phyloP scores from a whole-genome alignment of 2,797 vertebrate genomes.

The Danio aesculapii region DNA sequence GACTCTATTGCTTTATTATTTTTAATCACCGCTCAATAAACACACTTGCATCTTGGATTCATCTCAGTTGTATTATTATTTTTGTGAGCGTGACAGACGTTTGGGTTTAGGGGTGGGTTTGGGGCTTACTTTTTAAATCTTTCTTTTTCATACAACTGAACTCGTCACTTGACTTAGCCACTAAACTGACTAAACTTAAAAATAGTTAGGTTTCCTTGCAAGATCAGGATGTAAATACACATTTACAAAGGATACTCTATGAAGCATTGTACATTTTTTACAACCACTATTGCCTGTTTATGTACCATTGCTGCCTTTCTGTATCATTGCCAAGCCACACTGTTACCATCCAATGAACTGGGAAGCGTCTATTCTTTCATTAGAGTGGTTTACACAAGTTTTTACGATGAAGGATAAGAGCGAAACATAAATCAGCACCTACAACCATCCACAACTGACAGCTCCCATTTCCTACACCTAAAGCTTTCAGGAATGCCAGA shows the following conservation, averaged over 20 bases:
- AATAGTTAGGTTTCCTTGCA: background rate
- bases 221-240: background rate
- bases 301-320: background rate
- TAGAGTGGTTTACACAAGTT: constrained; percentile 38
- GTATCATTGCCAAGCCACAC: constrained; percentile 17
- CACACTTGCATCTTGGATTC: no score
- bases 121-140: no score
- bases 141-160: no score
- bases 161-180: background rate
- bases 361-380: constrained; percentile 41
- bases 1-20: no score
- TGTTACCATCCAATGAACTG: constrained; percentile 22
- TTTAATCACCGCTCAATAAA: no score
- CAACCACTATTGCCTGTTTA: background rate
- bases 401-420: constrained; percentile 46
- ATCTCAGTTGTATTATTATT: no score
- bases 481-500: constrained; percentile 3
- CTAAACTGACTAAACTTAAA: no score
- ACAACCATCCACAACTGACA: constrained; percentile 13
- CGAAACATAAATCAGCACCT: constrained; percentile 25
- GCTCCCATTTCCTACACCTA: constrained; percentile 11
- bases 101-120: no score
- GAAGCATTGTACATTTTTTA: background rate
- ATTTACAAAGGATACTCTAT: background rate
- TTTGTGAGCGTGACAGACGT: no score